phyloP scores from a whole-genome alignment of 2,888 invertebrate species.

The Itoplectis maculator region DNA sequence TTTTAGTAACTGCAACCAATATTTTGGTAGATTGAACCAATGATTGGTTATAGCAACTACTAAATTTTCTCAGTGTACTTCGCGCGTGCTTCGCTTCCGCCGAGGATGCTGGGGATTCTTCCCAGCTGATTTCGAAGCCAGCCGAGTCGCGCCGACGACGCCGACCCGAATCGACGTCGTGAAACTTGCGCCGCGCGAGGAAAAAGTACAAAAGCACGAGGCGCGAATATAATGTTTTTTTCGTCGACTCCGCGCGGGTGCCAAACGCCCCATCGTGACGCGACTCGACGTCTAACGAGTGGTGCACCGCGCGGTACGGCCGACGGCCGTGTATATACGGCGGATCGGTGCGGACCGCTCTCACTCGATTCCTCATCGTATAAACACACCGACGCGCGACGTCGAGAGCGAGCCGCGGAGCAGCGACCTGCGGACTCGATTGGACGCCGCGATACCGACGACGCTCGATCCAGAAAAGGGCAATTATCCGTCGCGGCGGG shows the following conservation, averaged over 20 bases:
- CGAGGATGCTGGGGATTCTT: no score
- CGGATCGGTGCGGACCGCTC: constrained; percentile 19
- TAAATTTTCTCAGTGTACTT: neutral
- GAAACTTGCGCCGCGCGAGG: neutral
- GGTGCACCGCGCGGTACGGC: neutral
- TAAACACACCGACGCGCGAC: constrained; percentile 10
- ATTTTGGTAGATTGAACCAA: no score
- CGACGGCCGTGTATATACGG: no score
- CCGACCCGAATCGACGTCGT: no score
- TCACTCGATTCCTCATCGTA: constrained; percentile 32
- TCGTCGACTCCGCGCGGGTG: neutral
- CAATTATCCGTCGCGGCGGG: constrained; percentile 73
- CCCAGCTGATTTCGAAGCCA: no score
- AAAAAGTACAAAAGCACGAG: constrained; percentile 14
- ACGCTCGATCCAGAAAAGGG: constrained; percentile 79
- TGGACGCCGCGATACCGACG: constrained; percentile 58
- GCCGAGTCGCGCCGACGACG: no score
- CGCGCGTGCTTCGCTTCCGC: no score
- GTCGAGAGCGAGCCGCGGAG: constrained; percentile 4
- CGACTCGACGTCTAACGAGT: constrained; percentile 34
- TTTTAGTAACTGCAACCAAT: no score
- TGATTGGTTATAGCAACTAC: no score
- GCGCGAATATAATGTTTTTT: constrained; percentile 41
- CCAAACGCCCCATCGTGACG: constrained; percentile 47
- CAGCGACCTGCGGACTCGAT: constrained; percentile 53